Evolutionary conservation across 2,113 vertebrate genomes (phyloP), one percentile per base, ranked within the genome.

Genomic region (Syrmaticus mikado): DNA sequence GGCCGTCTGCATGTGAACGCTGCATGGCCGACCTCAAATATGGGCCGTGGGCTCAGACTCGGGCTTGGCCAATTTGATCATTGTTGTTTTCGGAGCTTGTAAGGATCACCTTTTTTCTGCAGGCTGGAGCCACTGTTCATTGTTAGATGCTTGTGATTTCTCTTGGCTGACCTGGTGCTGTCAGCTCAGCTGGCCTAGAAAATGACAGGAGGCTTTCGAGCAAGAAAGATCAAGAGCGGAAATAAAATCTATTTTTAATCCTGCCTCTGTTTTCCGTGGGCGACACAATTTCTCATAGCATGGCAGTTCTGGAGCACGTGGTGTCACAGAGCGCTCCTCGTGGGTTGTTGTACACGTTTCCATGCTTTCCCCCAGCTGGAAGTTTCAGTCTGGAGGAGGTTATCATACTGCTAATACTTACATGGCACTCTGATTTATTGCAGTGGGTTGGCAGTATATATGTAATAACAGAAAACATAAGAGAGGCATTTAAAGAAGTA

Each of bases 181-280:
- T 67, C 84, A 80, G 82, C 75, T 91, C 68, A 53, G 14, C 74
- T 92, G 96, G 85, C 87, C 85, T 91, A 83, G 87, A 94, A 91
- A 87, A 90, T 0, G 7, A 85, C 55, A 66, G 52, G 67, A 7
- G 2, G 72, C 67, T 91, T 94, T 80, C 75, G 34, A 94, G 72
- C 64, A 71, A 71, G 61, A 25, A 89, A 85, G 41, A 85, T 82
- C 60, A 89, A 67, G 85, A 74, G 79, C 85, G 94, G 87, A 89
- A 94, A 91, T 40, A 64, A 70, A 64, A 64, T 77, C 84, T 94
- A 87, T 91, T 94, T 97, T 96, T 92, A 97, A 64, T 85, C n/a
- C 82, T 83, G 70, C 57, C 52, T 82, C 85, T 85, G 48, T 92
- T 88, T 89, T 94, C 64, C 0, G 0, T 74, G 82, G 65, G 79